Base-by-base conservation (phyloP, 2,113 vertebrate species). In the Romanogobio albipinnatus region DNA sequence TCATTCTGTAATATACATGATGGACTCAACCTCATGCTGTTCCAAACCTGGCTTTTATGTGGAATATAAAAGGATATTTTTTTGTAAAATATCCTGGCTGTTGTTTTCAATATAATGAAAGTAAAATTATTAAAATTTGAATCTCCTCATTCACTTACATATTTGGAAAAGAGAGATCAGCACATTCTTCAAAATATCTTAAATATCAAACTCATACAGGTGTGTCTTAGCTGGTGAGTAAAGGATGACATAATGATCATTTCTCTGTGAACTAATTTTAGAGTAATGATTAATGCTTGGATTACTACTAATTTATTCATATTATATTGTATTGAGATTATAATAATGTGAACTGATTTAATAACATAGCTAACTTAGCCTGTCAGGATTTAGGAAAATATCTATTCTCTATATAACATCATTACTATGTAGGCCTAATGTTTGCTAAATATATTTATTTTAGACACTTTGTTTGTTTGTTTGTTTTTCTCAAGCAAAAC, bases 361-460 rank as follows among this genome's bases (percentile, higher is more conserved):
- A 58, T 77, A 49, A 26, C 56, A 26, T 29, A 76, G 45, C 39
- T 76, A 24, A 51, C 26, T 62, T 61, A 61, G 14, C 4, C 9
- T 36, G 49, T 56, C 56, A 39, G 51, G 51, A 76, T 39, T 58
- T 76, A 19, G 11, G 75, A n/a, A 43, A 45, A 43, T 43, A 59
- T 43, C 1, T 78, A 61, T 78, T 78, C 56, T 59, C 76, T 7
- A 43, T 45, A 15, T 78, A 61, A 59, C 33, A 61, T 43, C 39
- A 43, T 43, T n/a, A 43, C 8, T 59, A 3, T 59, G 39, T 36
- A 76, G 17, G 14, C 3, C 3, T 56, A 43, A 13, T 33, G 14
- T n/a, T 29, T 58, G 75, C 51, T 53, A 58, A 76, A 36, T 1
- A 36, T 56, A 33, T 36, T 76, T 53, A 76, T 76, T 76, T 68